These are phyloP conservation scores for Erebia ligea DNA, from an alignment of 2,888 invertebrate species.

Conservation along the genomic window DNA sequence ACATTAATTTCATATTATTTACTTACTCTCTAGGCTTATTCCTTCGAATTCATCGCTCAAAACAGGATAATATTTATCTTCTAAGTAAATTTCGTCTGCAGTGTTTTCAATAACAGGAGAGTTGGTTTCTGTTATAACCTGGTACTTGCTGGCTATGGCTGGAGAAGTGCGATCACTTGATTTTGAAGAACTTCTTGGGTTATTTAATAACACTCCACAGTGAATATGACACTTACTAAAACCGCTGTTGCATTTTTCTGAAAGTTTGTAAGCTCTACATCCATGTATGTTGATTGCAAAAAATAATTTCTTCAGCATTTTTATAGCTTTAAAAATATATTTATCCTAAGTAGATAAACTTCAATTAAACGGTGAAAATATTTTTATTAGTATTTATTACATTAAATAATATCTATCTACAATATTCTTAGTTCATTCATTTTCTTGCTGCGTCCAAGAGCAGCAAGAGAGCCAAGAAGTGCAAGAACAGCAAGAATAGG, in stretches of 20 bases:
- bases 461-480: too few species aligned
- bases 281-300: conserved; percentile 15
- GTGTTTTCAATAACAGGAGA: conserved; percentile 88
- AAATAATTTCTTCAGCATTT: conserved; percentile 30
- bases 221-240: conserved; percentile 57
- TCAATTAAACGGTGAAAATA: too few species aligned
- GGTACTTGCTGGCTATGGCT: conserved; percentile 84
- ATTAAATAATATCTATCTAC: too few species aligned
- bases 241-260: conserved; percentile 13
- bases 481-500: too few species aligned
- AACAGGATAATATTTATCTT: conserved; percentile 59
- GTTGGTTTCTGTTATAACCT: conserved; percentile 88
- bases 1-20: not conserved
- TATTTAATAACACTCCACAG: conserved; percentile 62
- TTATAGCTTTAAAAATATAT: conserved; percentile 11
- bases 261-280: conserved; percentile 12
- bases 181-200: conserved; percentile 67
- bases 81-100: conserved; percentile 83
- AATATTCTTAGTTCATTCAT: too few species aligned
- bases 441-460: too few species aligned
- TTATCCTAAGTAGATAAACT: too few species aligned
- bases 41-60: conserved; percentile 86
- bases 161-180: conserved; percentile 63
- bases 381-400: too few species aligned
- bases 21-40: conserved; percentile 83